Percentiles rank a stretch among this genome's conserved stretches.
These are phyloP conservation scores for Nothoprocta pentlandii DNA, from an alignment of 2,113 vertebrate genomes.

Conservation along the genomic window DNA sequence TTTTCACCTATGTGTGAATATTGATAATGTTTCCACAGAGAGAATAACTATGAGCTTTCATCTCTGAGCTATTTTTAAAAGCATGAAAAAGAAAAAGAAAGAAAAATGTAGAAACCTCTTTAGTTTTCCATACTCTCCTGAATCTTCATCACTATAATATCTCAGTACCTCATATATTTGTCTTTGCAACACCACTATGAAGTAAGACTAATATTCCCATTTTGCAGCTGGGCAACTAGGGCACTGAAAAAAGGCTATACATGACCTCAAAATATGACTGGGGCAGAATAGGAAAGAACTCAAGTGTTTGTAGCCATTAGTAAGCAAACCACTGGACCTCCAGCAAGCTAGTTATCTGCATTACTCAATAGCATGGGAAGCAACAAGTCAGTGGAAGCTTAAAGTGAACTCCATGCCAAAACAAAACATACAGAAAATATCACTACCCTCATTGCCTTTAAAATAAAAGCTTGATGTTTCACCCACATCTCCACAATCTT, in stretches of 20 bases:
- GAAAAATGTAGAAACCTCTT: not conserved
- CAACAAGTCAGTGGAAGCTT: not conserved
- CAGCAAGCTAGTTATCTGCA: not conserved
- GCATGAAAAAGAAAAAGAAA: not conserved
- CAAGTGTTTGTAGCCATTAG: not conserved
- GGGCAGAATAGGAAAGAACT: not conserved
- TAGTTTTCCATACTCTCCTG: not conserved
- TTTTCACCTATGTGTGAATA: not conserved
- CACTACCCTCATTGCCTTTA: not conserved
- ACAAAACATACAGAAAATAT: not conserved
- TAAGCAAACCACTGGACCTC: not conserved
- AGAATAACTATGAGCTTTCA: not conserved
- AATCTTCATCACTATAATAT: not conserved
- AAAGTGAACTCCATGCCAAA: not conserved
- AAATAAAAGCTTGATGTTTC: not conserved
- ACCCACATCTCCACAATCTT: not conserved
- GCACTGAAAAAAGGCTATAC: not conserved
- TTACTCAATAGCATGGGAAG: not conserved
- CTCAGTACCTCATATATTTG: not conserved
- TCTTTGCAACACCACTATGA: not conserved
- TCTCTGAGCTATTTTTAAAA: not conserved
- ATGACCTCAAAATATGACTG: not conserved
- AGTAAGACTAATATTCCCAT: not conserved
- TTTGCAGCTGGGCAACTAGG: not conserved
- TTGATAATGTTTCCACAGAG: not conserved